Conservation (phyloP, 2,797 vertebrate species). For the Phrynocephalus vlangalii region DNA sequence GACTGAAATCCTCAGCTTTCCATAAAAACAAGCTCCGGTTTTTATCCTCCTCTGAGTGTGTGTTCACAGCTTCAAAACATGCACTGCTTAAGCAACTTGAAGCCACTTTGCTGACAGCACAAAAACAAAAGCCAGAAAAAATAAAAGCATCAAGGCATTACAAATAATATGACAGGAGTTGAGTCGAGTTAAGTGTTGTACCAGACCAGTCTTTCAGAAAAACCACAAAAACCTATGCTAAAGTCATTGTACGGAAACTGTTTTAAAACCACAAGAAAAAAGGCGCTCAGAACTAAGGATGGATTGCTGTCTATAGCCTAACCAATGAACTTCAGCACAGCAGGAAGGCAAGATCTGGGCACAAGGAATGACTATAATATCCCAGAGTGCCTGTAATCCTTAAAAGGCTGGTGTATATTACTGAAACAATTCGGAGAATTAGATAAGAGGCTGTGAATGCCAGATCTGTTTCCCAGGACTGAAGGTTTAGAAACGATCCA, state of each 20-base stretch:
- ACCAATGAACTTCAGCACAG: conserved; percentile 26
- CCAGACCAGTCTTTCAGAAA: conserved; percentile 64
- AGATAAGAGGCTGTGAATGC: not conserved
- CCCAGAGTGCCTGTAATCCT: conserved; percentile 5
- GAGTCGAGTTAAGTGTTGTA: conserved; percentile 66
- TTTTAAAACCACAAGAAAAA: conserved; percentile 62
- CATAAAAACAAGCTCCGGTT: conserved; percentile 40
- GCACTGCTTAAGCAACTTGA: conserved; percentile 66
- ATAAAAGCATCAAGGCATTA: conserved; percentile 49
- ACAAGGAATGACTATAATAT: conserved; percentile 7
- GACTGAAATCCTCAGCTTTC: conserved; percentile 48
- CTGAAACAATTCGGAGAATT: not conserved
- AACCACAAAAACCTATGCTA: conserved; percentile 47
- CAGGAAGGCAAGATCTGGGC: conserved; percentile 7
- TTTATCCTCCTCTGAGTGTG: conserved; percentile 51
- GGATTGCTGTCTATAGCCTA: conserved; percentile 41
- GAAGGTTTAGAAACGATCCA: conserved; percentile 1
- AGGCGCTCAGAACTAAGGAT: conserved; percentile 38
- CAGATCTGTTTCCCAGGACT: not conserved
- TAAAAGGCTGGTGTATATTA: not conserved
- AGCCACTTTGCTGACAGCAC: conserved; percentile 72
- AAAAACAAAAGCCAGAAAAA: conserved; percentile 68
- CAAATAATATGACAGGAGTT: conserved; percentile 65
- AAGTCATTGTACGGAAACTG: conserved; percentile 51
- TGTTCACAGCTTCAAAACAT: conserved; percentile 56